These are phyloP conservation scores for Acanthosoma haemorrhoidale DNA, from an alignment of 2,888 invertebrate species.

Conservation along the genomic window DNA sequence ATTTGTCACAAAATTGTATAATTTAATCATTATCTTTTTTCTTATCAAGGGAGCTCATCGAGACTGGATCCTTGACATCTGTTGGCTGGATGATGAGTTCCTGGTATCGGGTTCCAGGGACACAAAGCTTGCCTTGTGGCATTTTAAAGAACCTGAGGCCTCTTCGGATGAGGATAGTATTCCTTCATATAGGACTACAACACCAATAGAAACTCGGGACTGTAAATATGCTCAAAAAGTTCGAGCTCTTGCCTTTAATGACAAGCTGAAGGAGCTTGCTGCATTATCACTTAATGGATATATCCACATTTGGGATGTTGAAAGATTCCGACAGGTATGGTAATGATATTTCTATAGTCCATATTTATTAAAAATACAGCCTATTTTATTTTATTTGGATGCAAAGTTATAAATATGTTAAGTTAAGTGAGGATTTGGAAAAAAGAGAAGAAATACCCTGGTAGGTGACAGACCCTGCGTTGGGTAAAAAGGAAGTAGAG, in stretches of 20 bases:
- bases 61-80: constrained; percentile 91
- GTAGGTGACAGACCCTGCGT: no score
- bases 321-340: constrained; percentile 70
- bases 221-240: constrained; percentile 75
- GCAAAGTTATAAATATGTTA: no score
- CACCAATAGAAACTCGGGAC: constrained; percentile 67
- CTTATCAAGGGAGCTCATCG: constrained; percentile 63
- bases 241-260: constrained; percentile 82
- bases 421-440: no score
- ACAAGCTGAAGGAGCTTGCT: constrained; percentile 78
- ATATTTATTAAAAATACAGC: no score
- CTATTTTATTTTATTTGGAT: no score
- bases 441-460: no score
- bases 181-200: constrained; percentile 46
- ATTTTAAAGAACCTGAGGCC: constrained; percentile 54
- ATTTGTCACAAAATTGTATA: no score
- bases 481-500: no score
- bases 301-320: constrained; percentile 89
- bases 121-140: constrained; percentile 85
- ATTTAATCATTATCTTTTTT: no score
- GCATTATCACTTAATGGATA: constrained; percentile 88
- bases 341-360: no score
- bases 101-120: constrained; percentile 90
- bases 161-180: constrained; percentile 29
- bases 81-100: constrained; percentile 94